phyloP scores from a whole-genome alignment of 2,888 invertebrate species.

The Hypercompe scribonia region DNA sequence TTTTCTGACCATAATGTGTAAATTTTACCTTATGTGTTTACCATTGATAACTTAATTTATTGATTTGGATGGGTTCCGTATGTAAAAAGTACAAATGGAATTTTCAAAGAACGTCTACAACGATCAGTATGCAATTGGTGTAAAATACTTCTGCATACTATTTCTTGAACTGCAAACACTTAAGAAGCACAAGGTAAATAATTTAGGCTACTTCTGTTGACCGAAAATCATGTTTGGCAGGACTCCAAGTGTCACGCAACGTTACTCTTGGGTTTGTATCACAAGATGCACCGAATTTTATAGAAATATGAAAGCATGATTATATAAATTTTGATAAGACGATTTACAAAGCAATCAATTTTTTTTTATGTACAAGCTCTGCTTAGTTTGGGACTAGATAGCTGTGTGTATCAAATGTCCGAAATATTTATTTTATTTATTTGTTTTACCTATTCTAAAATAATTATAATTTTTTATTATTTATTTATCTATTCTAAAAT shows the following conservation, averaged over 20 bases:
- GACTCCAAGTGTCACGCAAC: background rate
- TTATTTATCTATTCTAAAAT: too few relatives aligned
- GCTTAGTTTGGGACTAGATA: too few relatives aligned
- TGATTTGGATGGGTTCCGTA: too few relatives aligned
- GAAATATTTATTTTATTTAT: too few relatives aligned
- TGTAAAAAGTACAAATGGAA: background rate
- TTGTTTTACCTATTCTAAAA: too few relatives aligned
- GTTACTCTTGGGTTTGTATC: background rate
- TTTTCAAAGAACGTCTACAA: background rate
- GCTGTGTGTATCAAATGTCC: too few relatives aligned
- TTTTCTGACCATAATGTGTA: too few relatives aligned
- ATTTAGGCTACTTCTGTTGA: background rate
- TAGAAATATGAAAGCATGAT: background rate
- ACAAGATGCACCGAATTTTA: background rate
- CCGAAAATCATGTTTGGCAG: conserved; percentile 1
- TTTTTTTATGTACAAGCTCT: too few relatives aligned
- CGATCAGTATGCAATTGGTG: background rate
- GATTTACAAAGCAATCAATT: too few relatives aligned
- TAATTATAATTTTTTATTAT: too few relatives aligned
- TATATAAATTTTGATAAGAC: background rate
- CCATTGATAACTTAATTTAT: too few relatives aligned
- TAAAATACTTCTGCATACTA: background rate
- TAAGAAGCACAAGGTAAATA: background rate
- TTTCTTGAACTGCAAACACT: background rate
- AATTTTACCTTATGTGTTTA: too few relatives aligned